Conservation (phyloP, 1,140 invertebrate species). For the Ceratina australensis region DNA sequence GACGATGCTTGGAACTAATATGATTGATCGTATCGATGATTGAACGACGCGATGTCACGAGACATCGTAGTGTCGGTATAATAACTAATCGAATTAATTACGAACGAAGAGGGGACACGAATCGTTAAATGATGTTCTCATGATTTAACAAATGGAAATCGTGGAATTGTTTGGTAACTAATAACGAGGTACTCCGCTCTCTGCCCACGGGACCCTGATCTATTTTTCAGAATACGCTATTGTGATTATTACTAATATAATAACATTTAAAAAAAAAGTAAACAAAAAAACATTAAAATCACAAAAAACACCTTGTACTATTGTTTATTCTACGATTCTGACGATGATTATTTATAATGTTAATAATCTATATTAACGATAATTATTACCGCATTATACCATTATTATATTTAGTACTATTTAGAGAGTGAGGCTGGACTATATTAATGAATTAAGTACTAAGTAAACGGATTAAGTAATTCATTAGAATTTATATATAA, state of each 20-base stretch:
- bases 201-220: slow-evolving; percentile 77
- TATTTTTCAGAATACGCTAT: slow-evolving; percentile 80
- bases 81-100: slow-evolving; percentile 5
- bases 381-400: slow-evolving; percentile 73
- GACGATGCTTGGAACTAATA: not conserved
- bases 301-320: slow-evolving; percentile 66
- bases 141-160: too few relatives aligned
- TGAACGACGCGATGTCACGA: too few relatives aligned
- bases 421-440: slow-evolving; percentile 75
- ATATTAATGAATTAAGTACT: slow-evolving; percentile 77
- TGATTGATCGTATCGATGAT: not conserved
- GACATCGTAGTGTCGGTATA: too few relatives aligned
- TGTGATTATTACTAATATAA: slow-evolving; percentile 79
- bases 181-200: slow-evolving; percentile 66
- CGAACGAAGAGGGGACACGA: not conserved
- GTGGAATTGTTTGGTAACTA: slow-evolving; percentile 4
- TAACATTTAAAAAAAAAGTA: slow-evolving; percentile 69
- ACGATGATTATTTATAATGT: slow-evolving; percentile 69
- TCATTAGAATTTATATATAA: slow-evolving; percentile 77
- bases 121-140: not conserved
- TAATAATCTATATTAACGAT: slow-evolving; percentile 74
- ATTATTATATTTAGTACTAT: slow-evolving; percentile 77
- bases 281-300: slow-evolving; percentile 65
- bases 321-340: slow-evolving; percentile 70
- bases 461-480: slow-evolving; percentile 69